These are phyloP conservation scores for Pyrocephalus nanus DNA, from an alignment of 2,797 vertebrate species.

Conservation along the genomic window DNA sequence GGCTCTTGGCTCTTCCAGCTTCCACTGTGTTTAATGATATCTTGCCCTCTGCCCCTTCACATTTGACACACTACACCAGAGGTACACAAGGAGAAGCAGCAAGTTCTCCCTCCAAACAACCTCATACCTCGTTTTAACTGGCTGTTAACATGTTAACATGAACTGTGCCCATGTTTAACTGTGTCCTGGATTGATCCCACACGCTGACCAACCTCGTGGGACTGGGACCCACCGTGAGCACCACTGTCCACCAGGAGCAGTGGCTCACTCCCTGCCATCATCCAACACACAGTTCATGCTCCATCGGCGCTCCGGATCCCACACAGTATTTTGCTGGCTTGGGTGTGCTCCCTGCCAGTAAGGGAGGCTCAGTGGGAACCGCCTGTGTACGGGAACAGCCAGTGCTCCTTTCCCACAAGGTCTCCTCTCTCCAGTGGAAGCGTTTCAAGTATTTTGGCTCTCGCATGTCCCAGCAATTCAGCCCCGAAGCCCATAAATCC, in stretches of 20 bases:
- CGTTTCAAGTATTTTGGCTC: constrained; percentile 57
- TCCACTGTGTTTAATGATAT: background rate
- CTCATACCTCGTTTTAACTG: rapidly evolving
- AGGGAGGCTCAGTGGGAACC: background rate
- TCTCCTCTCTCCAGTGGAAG: constrained; percentile 39
- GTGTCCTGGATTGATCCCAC: background rate
- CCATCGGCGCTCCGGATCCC: background rate
- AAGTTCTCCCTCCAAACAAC: background rate
- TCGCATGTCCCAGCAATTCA: background rate
- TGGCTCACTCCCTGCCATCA: background rate
- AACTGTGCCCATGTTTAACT: background rate
- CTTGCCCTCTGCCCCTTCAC: background rate
- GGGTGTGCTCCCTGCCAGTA: background rate
- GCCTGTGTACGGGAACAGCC: background rate
- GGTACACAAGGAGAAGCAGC: background rate
- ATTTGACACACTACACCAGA: rapidly evolving
- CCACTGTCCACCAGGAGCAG: rapidly evolving
- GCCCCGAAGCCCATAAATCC: constrained; percentile 21
- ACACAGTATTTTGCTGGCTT: background rate
- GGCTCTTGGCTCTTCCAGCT: background rate
- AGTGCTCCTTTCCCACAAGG: constrained; percentile 59
- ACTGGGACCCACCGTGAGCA: background rate
- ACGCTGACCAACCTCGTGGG: rapidly evolving
- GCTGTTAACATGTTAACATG: background rate
- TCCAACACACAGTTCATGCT: background rate